Percentiles rank a stretch among this genome's conserved stretches.
phyloP scores from a whole-genome alignment of 2,888 invertebrate genomes.

The Prosapia bicincta region DNA sequence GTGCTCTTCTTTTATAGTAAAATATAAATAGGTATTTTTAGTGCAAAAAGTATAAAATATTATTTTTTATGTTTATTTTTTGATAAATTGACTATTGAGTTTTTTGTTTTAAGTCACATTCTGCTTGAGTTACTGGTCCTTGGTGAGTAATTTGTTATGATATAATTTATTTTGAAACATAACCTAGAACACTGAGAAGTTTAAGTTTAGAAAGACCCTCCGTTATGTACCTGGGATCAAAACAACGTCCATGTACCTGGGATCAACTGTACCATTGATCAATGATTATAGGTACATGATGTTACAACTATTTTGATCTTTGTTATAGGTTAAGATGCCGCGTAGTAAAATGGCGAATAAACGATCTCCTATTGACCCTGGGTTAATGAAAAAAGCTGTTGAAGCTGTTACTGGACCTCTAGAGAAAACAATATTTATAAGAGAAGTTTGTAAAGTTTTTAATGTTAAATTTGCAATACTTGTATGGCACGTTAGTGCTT shows the following conservation, averaged over 20 bases:
- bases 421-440: too few species aligned
- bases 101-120: constrained; percentile 9
- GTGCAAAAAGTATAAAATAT: constrained; percentile 11
- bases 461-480: too few species aligned
- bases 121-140: background rate
- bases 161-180: background rate
- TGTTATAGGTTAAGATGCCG: constrained; percentile 8
- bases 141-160: constrained; percentile 21
- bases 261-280: constrained; percentile 16
- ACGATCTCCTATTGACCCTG: too few species aligned
- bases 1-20: background rate
- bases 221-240: constrained; percentile 22
- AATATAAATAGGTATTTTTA: constrained; percentile 5
- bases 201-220: constrained; percentile 5
- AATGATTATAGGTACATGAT: constrained; percentile 21
- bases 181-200: constrained; percentile 6
- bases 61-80: background rate
- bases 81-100: background rate
- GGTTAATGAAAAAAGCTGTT: too few species aligned
- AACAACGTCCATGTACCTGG: constrained; percentile 21
- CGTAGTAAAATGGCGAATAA: background rate
- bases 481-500: too few species aligned
- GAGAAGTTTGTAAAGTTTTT: too few species aligned
- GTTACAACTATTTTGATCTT: constrained; percentile 14
- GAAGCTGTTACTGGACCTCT: too few species aligned